A percentile compares a stretch with the other conserved stretches of the same genome.
These are phyloP conservation scores for Platichthys stellatus DNA, from an alignment of 2,113 vertebrate species.

Conservation along the genomic window DNA sequence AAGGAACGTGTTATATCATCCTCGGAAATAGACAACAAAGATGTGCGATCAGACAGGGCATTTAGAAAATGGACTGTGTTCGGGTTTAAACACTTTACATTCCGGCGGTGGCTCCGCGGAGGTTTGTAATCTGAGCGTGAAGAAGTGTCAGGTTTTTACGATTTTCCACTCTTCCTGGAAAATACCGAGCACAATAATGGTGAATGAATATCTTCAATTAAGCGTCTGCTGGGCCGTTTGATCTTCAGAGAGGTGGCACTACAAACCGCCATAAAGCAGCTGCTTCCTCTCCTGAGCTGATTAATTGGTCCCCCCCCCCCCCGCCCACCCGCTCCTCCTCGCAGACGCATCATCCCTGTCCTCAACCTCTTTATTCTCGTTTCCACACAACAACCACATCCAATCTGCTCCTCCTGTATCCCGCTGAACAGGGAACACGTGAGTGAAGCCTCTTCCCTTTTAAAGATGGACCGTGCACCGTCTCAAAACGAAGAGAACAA, in stretches of 20 bases:
- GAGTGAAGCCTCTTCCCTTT: constrained; percentile 7
- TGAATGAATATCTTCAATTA: constrained; percentile 48
- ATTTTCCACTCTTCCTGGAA: constrained; percentile 26
- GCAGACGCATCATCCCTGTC: constrained; percentile 19
- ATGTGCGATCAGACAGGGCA: constrained; percentile 21
- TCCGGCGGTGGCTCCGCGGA: neutral
- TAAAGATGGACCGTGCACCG: neutral
- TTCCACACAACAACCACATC: neutral
- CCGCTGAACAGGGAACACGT: neutral
- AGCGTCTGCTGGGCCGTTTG: constrained; percentile 43
- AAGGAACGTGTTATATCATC: constrained; percentile 9
- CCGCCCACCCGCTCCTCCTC: too few species aligned
- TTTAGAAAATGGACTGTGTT: constrained; percentile 6
- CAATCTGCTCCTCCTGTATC: too few species aligned
- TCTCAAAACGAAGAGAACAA: neutral
- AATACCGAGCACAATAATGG: constrained; percentile 35
- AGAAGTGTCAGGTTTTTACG: constrained; percentile 16
- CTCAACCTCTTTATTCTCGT: neutral
- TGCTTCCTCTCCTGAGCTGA: constrained; percentile 51
- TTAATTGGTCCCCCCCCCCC: constrained; percentile 38
- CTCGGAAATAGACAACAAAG: constrained; percentile 18
- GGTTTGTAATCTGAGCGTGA: constrained; percentile 41
- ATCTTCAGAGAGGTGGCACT: constrained; percentile 48
- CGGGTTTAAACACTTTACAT: constrained; percentile 34
- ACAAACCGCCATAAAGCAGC: constrained; percentile 48